phyloP scores from a whole-genome alignment of 1,140 invertebrate species.

The Tetranychus cinnabarinus region DNA sequence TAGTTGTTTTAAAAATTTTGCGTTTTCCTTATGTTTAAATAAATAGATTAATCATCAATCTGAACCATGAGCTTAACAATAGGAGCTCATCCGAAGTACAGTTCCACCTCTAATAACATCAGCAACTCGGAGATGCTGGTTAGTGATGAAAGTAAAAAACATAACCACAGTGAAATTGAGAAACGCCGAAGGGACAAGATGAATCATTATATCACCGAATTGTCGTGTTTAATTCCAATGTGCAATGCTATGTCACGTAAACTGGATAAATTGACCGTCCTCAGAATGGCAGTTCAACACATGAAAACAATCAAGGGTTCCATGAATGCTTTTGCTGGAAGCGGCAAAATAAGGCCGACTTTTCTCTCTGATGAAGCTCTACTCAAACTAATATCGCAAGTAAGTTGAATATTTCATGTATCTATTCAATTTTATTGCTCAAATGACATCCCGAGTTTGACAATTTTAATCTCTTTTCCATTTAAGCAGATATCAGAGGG shows the following conservation, averaged over 20 bases:
- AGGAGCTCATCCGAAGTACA: no score
- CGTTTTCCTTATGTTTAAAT: no score
- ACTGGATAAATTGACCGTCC: constrained; percentile 72
- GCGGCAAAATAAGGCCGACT: constrained; percentile 55
- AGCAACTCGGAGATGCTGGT: neutral
- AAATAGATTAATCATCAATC: no score
- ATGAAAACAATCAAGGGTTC: constrained; percentile 35
- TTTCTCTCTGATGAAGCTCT: constrained; percentile 71
- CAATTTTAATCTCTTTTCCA: neutral
- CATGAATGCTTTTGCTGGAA: constrained; percentile 14
- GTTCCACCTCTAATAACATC: no score
- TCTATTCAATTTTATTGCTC: neutral
- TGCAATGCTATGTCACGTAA: constrained; percentile 76
- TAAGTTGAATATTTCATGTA: constrained; percentile 17
- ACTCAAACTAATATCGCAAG: constrained; percentile 50
- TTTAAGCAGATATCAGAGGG: neutral
- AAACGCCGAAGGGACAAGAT: constrained; percentile 80
- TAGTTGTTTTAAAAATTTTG: no score
- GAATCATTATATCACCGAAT: constrained; percentile 79
- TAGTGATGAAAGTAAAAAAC: constrained; percentile 16
- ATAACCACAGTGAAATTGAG: constrained; percentile 90
- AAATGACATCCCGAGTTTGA: neutral
- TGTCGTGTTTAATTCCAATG: constrained; percentile 75
- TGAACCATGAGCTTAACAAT: no score
- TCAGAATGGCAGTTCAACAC: constrained; percentile 81